Evolutionary conservation across 1,140 invertebrate species (phyloP), one percentile per base, ranked within the genome.

Genomic region (Battus philenor): DNA sequence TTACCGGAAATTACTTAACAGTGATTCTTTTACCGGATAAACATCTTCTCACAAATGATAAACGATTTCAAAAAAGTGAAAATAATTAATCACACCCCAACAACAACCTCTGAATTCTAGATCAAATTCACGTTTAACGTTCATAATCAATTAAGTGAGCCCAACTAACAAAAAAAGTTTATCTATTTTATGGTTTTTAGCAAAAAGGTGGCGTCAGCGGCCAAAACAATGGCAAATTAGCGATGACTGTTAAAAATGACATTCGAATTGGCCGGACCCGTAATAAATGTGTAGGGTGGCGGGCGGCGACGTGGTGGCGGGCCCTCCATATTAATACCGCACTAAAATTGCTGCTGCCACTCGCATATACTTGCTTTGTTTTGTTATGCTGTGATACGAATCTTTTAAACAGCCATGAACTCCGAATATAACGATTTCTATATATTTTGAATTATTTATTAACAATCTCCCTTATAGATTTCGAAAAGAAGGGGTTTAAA

Each of bases 171-270:
- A 11, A 26, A 75, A 75, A 66, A 51, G 43, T 67, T 70, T 79
- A 84, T 84, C 80, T 78, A 70, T 72, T 84, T 84, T 84, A 84
- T 80, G 80, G 77, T 84, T 76, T 72, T 63, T 59, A 46, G 57
- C 54, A 75, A 84, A 83, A 85, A 74, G 55, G 62, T 80, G 78
- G 78, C 78, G 78, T 82, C 80, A 71, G 68, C 44, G 62, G 59
- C 55, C 65, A 71, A 85, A 85, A 85, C 80, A 85, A 85, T 82
- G 68, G 76, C 78, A 82, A 82, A 85, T 85, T 82, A 82, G 80
- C 65, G 74, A 68, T 79, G 80, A 81, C 80, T 73, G 70, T 68
- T 79, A 85, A 82, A 82, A 84, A 84, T 84, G 78, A 84, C 63
- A 68, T 63, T 68, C 54, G 66, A 50, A 75, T 74, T 67, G 68